Evolutionary conservation across 2,888 invertebrate genomes (phyloP), one percentile per base, ranked within the genome.

Genomic region (Phortica okadai): DNA sequence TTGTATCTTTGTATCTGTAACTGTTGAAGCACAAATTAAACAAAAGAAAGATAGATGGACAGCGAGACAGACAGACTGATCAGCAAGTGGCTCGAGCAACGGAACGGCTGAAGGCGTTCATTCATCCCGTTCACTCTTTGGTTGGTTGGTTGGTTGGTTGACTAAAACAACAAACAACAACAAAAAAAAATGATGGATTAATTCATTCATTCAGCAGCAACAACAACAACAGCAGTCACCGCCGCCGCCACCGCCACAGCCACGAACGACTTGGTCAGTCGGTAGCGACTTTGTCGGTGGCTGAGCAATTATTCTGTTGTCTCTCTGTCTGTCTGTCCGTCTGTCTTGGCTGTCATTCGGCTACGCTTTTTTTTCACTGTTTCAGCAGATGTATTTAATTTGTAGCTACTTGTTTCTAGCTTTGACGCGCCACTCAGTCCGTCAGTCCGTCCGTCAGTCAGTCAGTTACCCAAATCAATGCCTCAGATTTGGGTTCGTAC

Each of bases 101-200:
- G 54, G 67, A 41, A 72, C 56, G 11, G 54, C 67, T 42, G 44
- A 44, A 67, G 58, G 67, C 74, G 54, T 21, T 33, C 25, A 74
- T 25, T 25, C 56, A 73, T 25, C 41, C n/a, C 67, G 42, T 16
- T 50, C 50, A 50, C 3, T 50, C 10, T 7, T 59, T 58, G 11
- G 58, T 58, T 58, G 14, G n/a, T 59, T 59, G 6, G 6, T 21
- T n/a, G n/a, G n/a, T 59, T 59, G 7, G 6, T 59, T 59, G 59
- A 16, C 16, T 21, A n/a, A 21, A 33, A 11, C 14, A 11, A n/a
- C 70, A 50, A 45, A 70, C 44, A 16, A 44, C 11, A 67, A 66
- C 41, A 41, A 73, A 54, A 74, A 84, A 72, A 81, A 78, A 87
- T 88, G 88, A 88, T 88, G 88, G 85, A 88, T 88, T 84, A 85